Evolutionary conservation across 1,140 invertebrate species (phyloP).

Genomic region (Tetragnatha versicolor): DNA sequence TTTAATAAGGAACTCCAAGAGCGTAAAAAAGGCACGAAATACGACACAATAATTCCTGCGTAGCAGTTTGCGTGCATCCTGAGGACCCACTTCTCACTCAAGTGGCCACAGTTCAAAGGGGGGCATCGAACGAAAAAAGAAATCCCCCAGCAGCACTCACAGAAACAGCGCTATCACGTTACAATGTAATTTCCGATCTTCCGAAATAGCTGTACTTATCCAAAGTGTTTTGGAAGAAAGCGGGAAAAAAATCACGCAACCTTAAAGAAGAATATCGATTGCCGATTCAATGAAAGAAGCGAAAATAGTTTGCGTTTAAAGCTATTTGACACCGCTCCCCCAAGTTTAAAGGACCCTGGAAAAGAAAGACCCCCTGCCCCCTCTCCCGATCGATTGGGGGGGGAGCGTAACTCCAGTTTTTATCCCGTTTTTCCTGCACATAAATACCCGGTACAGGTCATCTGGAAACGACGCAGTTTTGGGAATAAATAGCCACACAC

Average conservation of each 20-base stretch:
- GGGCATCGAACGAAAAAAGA: too few relatives aligned
- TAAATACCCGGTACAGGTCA: conserved; percentile 11
- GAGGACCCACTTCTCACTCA: too few relatives aligned
- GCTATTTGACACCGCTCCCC: conserved; percentile 23
- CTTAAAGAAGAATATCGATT: background rate
- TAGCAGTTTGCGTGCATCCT: too few relatives aligned
- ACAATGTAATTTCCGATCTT: background rate
- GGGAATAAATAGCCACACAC: conserved; percentile 28
- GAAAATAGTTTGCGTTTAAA: conserved; percentile 43
- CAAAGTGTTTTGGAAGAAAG: background rate
- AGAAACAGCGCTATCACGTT: too few relatives aligned
- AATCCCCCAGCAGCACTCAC: too few relatives aligned
- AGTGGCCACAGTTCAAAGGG: too few relatives aligned
- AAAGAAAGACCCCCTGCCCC: background rate
- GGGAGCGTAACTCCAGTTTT: background rate
- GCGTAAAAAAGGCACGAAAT: too few relatives aligned
- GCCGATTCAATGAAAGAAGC: conserved; percentile 7
- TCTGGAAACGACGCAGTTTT: conserved; percentile 23
- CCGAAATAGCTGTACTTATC: background rate
- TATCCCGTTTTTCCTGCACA: conserved; percentile 2
- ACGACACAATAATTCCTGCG: too few relatives aligned
- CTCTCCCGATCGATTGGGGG: background rate
- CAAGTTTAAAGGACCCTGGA: conserved; percentile 3
- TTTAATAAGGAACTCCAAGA: too few relatives aligned
- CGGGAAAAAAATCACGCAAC: background rate